These are phyloP conservation scores for Ceratotherium simum DNA, from an alignment of 2,113 vertebrate genomes.

Conservation along the genomic window DNA sequence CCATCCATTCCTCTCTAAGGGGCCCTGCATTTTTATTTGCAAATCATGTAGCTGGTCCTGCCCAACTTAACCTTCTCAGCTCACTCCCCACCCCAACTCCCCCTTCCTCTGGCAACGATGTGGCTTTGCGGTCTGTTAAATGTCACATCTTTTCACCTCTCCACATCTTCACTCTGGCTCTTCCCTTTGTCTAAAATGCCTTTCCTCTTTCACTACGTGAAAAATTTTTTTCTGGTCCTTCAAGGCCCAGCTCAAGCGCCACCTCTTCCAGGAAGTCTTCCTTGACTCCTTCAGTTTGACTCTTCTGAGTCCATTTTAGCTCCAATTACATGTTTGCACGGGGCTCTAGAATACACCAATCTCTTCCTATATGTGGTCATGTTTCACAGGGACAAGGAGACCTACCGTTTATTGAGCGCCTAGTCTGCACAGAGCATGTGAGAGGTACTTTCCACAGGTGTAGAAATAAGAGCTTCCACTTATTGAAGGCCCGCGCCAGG, in stretches of 20 bases:
- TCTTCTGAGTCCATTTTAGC: neutral
- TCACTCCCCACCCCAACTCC: fast-evolving
- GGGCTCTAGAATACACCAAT: neutral
- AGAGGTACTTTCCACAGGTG: neutral
- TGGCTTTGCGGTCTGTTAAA: neutral
- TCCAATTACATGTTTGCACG: neutral
- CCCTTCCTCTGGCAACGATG: neutral
- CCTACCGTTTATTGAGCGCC: neutral
- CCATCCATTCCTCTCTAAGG: neutral
- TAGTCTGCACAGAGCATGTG: neutral
- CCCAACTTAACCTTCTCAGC: neutral
- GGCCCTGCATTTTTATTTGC: neutral
- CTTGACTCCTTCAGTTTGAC: neutral
- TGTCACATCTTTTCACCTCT: neutral
- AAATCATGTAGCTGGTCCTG: neutral
- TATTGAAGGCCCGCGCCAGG: neutral
- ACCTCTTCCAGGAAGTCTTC: neutral
- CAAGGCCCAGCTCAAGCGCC: neutral
- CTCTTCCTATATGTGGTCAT: neutral
- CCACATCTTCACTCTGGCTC: neutral
- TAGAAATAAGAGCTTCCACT: neutral
- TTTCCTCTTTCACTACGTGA: neutral
- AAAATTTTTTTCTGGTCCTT: neutral
- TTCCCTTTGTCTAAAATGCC: neutral
- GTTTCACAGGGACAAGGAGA: neutral